Percentiles rank a stretch among this genome's conserved stretches.
phyloP scores from a whole-genome alignment of 2,797 vertebrate genomes.

The Acanthurus tractus region DNA sequence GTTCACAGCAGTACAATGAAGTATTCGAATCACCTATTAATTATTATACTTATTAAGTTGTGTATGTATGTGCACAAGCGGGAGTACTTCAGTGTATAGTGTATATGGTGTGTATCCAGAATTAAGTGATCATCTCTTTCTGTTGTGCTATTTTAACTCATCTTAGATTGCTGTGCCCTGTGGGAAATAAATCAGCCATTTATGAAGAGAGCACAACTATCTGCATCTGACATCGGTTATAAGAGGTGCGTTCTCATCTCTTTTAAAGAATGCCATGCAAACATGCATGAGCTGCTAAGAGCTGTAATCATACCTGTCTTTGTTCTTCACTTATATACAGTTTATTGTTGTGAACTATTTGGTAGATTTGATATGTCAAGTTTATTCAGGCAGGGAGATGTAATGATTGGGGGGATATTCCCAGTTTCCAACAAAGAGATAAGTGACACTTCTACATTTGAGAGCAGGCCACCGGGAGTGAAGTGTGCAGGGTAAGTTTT shows the following conservation, averaged over 20 bases:
- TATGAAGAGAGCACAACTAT: constrained; percentile 12
- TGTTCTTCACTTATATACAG: constrained; percentile 55
- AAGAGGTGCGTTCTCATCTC: constrained; percentile 18
- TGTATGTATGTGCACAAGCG: too few species aligned
- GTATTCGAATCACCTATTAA: too few species aligned
- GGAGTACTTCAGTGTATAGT: too few species aligned
- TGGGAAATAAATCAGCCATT: constrained; percentile 43
- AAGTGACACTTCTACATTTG: constrained; percentile 56
- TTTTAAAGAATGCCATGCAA: constrained; percentile 40
- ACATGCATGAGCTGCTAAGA: constrained; percentile 53
- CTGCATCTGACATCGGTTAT: constrained; percentile 5
- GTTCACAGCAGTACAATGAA: too few species aligned
- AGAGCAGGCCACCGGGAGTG: constrained; percentile 60
- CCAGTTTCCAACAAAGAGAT: constrained; percentile 84
- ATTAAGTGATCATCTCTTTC: not conserved
- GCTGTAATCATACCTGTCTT: constrained; percentile 31
- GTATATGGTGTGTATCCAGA: too few species aligned
- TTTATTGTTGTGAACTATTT: constrained; percentile 68
- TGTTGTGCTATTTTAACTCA: not conserved
- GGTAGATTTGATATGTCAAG: constrained; percentile 75
- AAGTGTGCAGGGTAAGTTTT: constrained; percentile 80
- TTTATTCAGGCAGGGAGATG: constrained; percentile 78
- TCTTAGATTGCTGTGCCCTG: constrained; percentile 13
- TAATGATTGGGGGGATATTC: constrained; percentile 87
- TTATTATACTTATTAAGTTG: too few species aligned